Evolutionary conservation across 2,113 vertebrate genomes (phyloP).

Genomic region (Synchiropus splendidus): DNA sequence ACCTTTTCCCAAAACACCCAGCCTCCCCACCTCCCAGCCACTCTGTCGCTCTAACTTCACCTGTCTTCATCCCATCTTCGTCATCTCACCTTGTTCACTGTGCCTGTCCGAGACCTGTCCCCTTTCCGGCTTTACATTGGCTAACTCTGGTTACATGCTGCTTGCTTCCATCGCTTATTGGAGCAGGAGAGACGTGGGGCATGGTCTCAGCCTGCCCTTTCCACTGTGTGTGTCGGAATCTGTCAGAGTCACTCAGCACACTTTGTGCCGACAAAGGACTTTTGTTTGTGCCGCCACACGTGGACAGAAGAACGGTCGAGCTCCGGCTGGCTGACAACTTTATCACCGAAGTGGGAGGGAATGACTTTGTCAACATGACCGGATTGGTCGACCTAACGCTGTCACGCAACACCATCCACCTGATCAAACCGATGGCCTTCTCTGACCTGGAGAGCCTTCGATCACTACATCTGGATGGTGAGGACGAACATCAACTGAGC

Average conservation of each 20-base stretch:
- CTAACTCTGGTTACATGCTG: slow-evolving; percentile 63
- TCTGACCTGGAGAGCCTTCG: slow-evolving; percentile 82
- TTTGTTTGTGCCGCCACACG: slow-evolving; percentile 79
- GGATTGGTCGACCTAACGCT: slow-evolving; percentile 84
- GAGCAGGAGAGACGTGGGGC: slow-evolving; percentile 74
- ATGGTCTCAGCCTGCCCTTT: slow-evolving; percentile 76
- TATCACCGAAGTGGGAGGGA: slow-evolving; percentile 75
- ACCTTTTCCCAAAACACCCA: slow-evolving; percentile 18
- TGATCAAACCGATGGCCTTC: slow-evolving; percentile 76
- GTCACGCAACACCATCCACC: slow-evolving; percentile 83
- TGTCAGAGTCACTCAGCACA: slow-evolving; percentile 84
- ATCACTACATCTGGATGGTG: slow-evolving; percentile 79
- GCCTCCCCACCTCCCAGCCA: slow-evolving; percentile 18
- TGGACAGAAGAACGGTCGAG: slow-evolving; percentile 85
- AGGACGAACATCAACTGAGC: slow-evolving; percentile 5
- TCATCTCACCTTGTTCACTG: slow-evolving; percentile 40
- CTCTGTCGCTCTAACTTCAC: slow-evolving; percentile 24
- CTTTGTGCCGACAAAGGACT: slow-evolving; percentile 88
- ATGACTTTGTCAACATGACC: slow-evolving; percentile 82
- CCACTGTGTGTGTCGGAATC: slow-evolving; percentile 85
- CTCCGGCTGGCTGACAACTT: slow-evolving; percentile 86
- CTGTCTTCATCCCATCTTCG: slow-evolving; percentile 20
- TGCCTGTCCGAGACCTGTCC: slow-evolving; percentile 22
- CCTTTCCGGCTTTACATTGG: slow-evolving; percentile 50
- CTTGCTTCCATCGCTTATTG: slow-evolving; percentile 56